Base-by-base conservation (phyloP, 2,888 invertebrate species). In the Stenodera caucasica region DNA sequence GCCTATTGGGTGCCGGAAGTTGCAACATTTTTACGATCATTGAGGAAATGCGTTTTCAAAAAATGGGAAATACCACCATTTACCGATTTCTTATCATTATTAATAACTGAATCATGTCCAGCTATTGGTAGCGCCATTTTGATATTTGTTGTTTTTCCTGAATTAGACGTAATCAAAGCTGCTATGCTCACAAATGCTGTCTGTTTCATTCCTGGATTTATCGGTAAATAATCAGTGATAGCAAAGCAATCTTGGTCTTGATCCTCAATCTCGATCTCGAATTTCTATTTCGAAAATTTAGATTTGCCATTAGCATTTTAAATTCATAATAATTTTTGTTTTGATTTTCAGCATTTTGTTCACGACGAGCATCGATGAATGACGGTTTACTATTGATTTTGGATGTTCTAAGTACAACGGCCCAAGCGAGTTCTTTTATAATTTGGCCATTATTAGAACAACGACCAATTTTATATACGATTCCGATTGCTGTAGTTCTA, bases 141-240 rank as follows among this genome's bases (percentile, higher is more conserved):
- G 67, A 90, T 95, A 73, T 94, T 96, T 79, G 87, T 90, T 64
- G 88, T 98, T 51, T 84, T 98, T 53, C 98, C 98, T 0, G 91
- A 94, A 76, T 81, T 98, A 69, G 96, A 98, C 80, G 94, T 95
- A 5, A 90, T 97, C 57, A 94, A 95, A 79, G 97, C 96, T 45
- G 94, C 96, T 35, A 96, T 97, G 94, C 83, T 98, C 67, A 96
- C 96, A 26, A 97, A 96, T 79, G 96, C 96, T 73, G 86, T 98
- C 57, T 97, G 96, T 78, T 90, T 98, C 70, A 84, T 97, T 45
- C 98, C 98, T 2, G 91, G 91, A 15, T 81, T 88, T 58, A 81
- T 87, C 64, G 86, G 86, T 85, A 81, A 96, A 59, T 81, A n/a
- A n/a, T n/a, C n/a, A n/a, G n/a, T n/a, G n/a, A n/a, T n/a, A n/a